These are phyloP conservation scores for Camponotus vicinus DNA, from an alignment of 1,140 invertebrate species.

Conservation along the genomic window DNA sequence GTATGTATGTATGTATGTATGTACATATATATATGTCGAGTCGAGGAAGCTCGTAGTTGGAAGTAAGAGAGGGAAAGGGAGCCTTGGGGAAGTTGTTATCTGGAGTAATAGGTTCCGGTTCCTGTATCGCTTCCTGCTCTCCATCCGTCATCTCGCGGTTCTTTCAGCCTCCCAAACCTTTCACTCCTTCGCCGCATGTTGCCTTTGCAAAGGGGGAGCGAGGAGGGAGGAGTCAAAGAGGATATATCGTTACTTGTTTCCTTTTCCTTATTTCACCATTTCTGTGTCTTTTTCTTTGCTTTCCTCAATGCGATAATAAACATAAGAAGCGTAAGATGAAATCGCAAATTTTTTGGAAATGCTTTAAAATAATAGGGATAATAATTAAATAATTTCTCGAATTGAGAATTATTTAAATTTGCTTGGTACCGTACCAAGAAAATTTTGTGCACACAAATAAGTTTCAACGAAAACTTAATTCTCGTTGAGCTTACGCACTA, in stretches of 20 bases:
- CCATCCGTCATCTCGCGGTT: constrained; percentile 74
- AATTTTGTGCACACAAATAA: too few relatives aligned
- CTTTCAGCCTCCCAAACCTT: constrained; percentile 40
- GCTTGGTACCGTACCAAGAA: too few relatives aligned
- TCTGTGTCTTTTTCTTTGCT: constrained; percentile 24
- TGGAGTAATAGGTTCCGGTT: constrained; percentile 80
- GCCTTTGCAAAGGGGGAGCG: not conserved
- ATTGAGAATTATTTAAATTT: too few relatives aligned
- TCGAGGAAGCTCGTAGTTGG: constrained; percentile 22
- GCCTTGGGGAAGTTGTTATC: constrained; percentile 79
- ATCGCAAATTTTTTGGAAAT: not conserved
- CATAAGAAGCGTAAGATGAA: not conserved
- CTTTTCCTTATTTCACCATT: constrained; percentile 8
- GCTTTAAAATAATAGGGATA: not conserved
- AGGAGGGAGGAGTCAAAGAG: constrained; percentile 18
- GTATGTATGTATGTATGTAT: not conserved
- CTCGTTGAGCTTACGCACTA: too few relatives aligned
- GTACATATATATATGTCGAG: constrained; percentile 19
- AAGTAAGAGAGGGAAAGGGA: constrained; percentile 70
- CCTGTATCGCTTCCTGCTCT: constrained; percentile 78
- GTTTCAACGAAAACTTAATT: too few relatives aligned
- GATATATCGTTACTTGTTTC: constrained; percentile 33
- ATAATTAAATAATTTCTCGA: too few relatives aligned
- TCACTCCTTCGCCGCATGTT: constrained; percentile 24
- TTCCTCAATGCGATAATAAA: constrained; percentile 24